Percentiles rank a stretch among this genome's conserved stretches.
These are phyloP conservation scores for Brachionus asplanchnoidis DNA, from an alignment of 1,140 invertebrate genomes.

Conservation along the genomic window DNA sequence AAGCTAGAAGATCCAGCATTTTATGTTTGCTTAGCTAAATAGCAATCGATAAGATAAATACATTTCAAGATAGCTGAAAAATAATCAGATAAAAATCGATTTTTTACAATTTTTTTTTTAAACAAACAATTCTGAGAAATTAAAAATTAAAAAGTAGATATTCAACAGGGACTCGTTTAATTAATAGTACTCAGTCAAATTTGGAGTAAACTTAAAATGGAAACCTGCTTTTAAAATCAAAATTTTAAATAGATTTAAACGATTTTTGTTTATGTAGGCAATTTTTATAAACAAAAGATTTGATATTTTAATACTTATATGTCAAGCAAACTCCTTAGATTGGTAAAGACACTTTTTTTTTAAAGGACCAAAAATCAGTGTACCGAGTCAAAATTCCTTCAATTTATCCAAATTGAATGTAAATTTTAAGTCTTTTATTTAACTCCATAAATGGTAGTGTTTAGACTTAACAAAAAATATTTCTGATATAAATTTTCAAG, in stretches of 20 bases:
- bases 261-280: neutral
- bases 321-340: neutral
- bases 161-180: neutral
- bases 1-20: neutral
- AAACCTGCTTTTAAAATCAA: too few relatives aligned
- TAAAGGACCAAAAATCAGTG: neutral
- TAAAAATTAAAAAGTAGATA: neutral
- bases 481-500: neutral
- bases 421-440: neutral
- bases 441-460: neutral
- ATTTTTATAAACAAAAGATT: neutral
- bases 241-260: neutral
- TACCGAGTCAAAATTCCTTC: neutral
- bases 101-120: neutral
- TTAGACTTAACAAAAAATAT: neutral
- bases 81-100: neutral
- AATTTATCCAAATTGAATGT: neutral
- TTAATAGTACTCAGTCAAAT: neutral
- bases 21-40: neutral
- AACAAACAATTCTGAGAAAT: neutral
- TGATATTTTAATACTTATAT: neutral
- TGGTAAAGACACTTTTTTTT: neutral
- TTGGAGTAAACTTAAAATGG: too few relatives aligned
- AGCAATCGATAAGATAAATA: neutral
- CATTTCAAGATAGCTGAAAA: neutral